Conservation (phyloP, 2,797 vertebrate genomes). For the Trematomus bernacchii region DNA sequence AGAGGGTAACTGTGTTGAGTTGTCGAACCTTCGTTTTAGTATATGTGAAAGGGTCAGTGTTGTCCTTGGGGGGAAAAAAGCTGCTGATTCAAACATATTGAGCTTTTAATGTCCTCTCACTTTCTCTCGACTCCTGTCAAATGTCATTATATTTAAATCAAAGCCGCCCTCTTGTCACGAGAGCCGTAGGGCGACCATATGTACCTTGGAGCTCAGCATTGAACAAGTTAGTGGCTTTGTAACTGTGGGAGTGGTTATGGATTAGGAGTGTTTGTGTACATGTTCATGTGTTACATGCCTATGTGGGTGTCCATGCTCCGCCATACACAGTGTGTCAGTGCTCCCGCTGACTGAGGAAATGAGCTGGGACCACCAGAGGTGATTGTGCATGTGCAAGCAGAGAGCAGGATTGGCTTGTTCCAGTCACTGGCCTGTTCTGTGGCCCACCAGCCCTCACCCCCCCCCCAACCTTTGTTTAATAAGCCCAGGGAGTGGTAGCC, state of each 20-base stretch:
- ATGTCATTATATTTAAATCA: slow-evolving; percentile 65
- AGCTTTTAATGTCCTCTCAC: slow-evolving; percentile 66
- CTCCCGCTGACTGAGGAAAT: slow-evolving; percentile 83
- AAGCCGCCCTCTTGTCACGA: slow-evolving; percentile 46
- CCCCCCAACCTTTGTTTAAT: slow-evolving; percentile 73
- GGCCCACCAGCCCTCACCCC: slow-evolving; percentile 60
- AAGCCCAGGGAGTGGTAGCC: slow-evolving; percentile 70
- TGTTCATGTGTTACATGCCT: slow-evolving; percentile 69
- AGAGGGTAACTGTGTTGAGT: slow-evolving; percentile 52
- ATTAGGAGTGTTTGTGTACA: slow-evolving; percentile 69
- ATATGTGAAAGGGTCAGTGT: slow-evolving; percentile 68
- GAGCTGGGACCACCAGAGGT: slow-evolving; percentile 87
- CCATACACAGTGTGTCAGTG: slow-evolving; percentile 66
- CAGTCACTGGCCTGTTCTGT: slow-evolving; percentile 76
- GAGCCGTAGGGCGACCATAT: slow-evolving; percentile 35
- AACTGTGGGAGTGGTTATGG: slow-evolving; percentile 62
- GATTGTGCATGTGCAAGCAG: slow-evolving; percentile 75
- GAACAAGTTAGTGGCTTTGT: slow-evolving; percentile 32
- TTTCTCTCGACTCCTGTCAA: slow-evolving; percentile 61
- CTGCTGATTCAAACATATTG: slow-evolving; percentile 75
- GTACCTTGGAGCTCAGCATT: slow-evolving; percentile 37
- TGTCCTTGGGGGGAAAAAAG: slow-evolving; percentile 60
- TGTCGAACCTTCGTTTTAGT: slow-evolving; percentile 53
- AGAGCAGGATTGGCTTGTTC: slow-evolving; percentile 70
- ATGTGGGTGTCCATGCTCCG: slow-evolving; percentile 76